phyloP scores from a whole-genome alignment of 2,797 vertebrate genomes.

The Tachyglossus aculeatus region DNA sequence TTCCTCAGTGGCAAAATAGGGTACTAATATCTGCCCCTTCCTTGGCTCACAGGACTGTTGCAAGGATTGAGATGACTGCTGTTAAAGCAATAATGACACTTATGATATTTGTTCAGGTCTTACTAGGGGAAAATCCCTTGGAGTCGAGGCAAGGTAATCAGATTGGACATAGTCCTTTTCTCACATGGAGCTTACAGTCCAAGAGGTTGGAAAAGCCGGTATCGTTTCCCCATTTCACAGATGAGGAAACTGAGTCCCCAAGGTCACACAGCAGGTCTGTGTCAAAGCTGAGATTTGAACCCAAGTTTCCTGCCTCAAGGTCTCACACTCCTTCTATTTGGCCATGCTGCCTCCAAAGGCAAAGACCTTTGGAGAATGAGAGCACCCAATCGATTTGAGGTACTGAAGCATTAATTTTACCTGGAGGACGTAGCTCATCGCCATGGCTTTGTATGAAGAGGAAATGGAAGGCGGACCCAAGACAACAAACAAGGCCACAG shows the following conservation, averaged over 20 bases:
- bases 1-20: no score
- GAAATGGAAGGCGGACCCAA: background rate
- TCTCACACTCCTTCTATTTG: background rate
- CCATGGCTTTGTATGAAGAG: conserved; percentile 18
- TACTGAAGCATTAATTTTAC: conserved; percentile 4
- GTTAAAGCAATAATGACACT: no score
- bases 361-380: background rate
- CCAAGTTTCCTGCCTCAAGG: background rate
- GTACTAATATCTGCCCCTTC: no score
- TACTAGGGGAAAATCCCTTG: no score
- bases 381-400: accelerated
- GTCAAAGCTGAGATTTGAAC: background rate
- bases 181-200: no score
- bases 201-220: no score
- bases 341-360: conserved; percentile 37
- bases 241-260: background rate
- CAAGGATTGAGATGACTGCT: no score
- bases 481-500: background rate
- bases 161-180: no score
- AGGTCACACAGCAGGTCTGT: background rate
- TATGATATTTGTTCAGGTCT: no score
- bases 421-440: conserved; percentile 21
- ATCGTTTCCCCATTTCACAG: background rate
- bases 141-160: no score
- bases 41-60: no score